Conservation (phyloP, 2,113 vertebrate genomes). For the Anguilla japonica region DNA sequence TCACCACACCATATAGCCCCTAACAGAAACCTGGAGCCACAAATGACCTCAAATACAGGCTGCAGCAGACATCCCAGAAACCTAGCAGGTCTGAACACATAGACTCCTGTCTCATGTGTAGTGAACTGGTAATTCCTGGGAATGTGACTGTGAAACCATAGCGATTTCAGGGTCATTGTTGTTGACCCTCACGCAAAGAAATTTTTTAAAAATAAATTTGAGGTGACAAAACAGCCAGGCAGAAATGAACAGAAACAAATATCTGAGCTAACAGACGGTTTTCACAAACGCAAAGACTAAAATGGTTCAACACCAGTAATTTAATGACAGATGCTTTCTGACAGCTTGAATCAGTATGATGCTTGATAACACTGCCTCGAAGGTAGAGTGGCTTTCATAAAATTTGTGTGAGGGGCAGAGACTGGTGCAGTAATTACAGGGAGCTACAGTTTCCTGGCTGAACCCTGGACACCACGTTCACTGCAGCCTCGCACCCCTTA, state of each 20-base stretch:
- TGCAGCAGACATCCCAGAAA: not conserved
- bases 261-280: too few relatives aligned
- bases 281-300: too few relatives aligned
- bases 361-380: not conserved
- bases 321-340: too few relatives aligned
- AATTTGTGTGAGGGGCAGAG: not conserved
- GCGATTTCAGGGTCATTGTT: slow-evolving; percentile 13
- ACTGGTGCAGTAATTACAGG: not conserved
- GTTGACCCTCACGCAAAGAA: not conserved
- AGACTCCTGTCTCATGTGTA: not conserved
- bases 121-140: not conserved
- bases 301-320: too few relatives aligned
- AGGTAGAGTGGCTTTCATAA: not conserved
- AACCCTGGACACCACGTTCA: not conserved
- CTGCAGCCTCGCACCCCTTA: not conserved
- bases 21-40: too few relatives aligned
- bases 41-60: too few relatives aligned
- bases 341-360: not conserved
- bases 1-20: too few relatives aligned
- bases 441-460: not conserved
- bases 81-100: not conserved
- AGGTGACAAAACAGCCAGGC: not conserved
- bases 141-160: not conserved
- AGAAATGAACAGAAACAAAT: too few relatives aligned
- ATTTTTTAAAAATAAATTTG: not conserved